phyloP scores from a whole-genome alignment of 2,113 vertebrate genomes.

The Neolamprologus ventralis region DNA sequence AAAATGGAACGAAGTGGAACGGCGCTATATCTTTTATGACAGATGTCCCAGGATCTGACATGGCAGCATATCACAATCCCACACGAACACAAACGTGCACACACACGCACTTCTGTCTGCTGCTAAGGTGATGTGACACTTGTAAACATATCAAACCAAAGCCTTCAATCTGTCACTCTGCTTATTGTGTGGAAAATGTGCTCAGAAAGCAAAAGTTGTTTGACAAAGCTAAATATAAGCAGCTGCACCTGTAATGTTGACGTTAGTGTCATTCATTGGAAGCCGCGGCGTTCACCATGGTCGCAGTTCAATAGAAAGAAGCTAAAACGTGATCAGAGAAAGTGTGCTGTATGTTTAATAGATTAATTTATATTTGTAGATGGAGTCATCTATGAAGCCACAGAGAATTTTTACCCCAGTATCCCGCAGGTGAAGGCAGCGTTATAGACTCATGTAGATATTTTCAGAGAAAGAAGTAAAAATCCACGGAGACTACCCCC shows the following conservation, averaged over 20 bases:
- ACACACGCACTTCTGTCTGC: not conserved
- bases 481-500: fast-evolving
- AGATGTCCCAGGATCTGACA: not conserved
- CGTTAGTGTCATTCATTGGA: not conserved
- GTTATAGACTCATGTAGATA: not conserved
- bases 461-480: not conserved
- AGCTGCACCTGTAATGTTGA: not conserved
- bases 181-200: not conserved
- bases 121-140: constrained; percentile 17
- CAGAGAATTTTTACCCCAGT: not conserved
- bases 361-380: not conserved
- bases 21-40: constrained; percentile 13
- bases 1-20: constrained; percentile 6
- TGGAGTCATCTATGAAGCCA: not conserved
- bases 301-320: not conserved
- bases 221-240: not conserved
- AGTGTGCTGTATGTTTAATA: not conserved
- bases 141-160: constrained; percentile 16
- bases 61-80: not conserved
- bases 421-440: not conserved
- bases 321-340: not conserved
- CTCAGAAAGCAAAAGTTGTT: not conserved
- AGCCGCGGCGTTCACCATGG: fast-evolving
- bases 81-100: not conserved
- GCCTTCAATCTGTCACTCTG: not conserved